phyloP scores from a whole-genome alignment of 2,113 vertebrate genomes.

The Mixornis gularis region DNA sequence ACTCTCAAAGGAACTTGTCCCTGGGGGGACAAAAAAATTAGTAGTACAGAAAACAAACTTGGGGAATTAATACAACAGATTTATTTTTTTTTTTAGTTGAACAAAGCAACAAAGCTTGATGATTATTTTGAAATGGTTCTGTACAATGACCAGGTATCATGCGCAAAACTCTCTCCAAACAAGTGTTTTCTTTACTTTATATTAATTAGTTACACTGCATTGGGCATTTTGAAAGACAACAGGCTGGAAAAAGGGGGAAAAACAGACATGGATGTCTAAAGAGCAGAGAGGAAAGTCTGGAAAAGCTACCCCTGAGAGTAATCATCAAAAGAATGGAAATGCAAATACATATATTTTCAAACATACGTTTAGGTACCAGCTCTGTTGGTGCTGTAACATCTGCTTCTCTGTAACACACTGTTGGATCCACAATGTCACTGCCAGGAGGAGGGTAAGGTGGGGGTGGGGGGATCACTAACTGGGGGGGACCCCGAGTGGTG shows the following conservation, averaged over 20 bases:
- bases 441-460: constrained; percentile 77
- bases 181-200: neutral
- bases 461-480: constrained; percentile 77
- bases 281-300: constrained; percentile 55
- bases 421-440: constrained; percentile 57
- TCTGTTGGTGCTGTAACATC: constrained; percentile 64
- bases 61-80: neutral
- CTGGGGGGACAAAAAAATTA: neutral
- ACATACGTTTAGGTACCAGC: constrained; percentile 77
- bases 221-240: constrained; percentile 24
- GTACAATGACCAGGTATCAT: neutral
- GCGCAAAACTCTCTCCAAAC: neutral
- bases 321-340: neutral
- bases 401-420: constrained; percentile 62
- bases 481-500: constrained; percentile 65
- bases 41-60: neutral
- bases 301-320: constrained; percentile 25
- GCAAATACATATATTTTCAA: constrained; percentile 9
- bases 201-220: constrained; percentile 35
- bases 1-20: neutral
- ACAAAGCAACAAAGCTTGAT: neutral
- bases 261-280: neutral
- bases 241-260: neutral
- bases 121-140: neutral
- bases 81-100: neutral